phyloP scores from a whole-genome alignment of 2,797 vertebrate species.

The Sebastes steindachneri region DNA sequence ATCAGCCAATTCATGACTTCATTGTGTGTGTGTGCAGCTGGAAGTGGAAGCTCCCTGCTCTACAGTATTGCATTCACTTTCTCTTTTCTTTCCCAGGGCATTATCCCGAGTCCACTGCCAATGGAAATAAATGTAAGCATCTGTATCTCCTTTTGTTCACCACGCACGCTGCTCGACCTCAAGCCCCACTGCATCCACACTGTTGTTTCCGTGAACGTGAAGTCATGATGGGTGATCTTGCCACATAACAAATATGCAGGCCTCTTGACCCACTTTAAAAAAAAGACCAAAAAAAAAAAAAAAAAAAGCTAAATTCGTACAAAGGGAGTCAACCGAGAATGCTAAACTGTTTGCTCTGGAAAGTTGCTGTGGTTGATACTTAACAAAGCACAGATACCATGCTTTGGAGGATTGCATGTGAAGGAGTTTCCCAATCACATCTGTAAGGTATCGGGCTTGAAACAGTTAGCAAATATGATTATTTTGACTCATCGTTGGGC shows the following conservation, averaged over 20 bases:
- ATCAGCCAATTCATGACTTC: constrained; percentile 80
- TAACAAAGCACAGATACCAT: constrained; percentile 64
- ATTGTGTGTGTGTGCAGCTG: constrained; percentile 65
- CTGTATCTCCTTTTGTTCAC: constrained; percentile 77
- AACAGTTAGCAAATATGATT: constrained; percentile 50
- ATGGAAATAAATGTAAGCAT: constrained; percentile 80
- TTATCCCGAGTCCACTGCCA: constrained; percentile 67
- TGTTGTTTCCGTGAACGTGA: constrained; percentile 75
- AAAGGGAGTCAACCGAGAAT: constrained; percentile 40
- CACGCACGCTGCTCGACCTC: constrained; percentile 57
- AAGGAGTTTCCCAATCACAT: constrained; percentile 63
- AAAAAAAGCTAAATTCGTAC: constrained; percentile 37
- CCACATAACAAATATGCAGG: constrained; percentile 63
- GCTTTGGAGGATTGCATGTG: constrained; percentile 51
- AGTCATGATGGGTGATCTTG: constrained; percentile 63
- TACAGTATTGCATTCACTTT: constrained; percentile 60
- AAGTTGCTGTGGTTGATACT: constrained; percentile 35
- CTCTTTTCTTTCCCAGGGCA: constrained; percentile 70
- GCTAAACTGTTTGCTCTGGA: constrained; percentile 54
- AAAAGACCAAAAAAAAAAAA: not conserved
- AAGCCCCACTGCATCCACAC: constrained; percentile 49
- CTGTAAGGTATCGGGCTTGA: constrained; percentile 57
- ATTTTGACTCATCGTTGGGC: constrained; percentile 55
- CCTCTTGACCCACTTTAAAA: constrained; percentile 62
- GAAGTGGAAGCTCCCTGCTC: constrained; percentile 61